Base-by-base conservation (phyloP, 2,113 vertebrate genomes). In the Pedetes capensis region DNA sequence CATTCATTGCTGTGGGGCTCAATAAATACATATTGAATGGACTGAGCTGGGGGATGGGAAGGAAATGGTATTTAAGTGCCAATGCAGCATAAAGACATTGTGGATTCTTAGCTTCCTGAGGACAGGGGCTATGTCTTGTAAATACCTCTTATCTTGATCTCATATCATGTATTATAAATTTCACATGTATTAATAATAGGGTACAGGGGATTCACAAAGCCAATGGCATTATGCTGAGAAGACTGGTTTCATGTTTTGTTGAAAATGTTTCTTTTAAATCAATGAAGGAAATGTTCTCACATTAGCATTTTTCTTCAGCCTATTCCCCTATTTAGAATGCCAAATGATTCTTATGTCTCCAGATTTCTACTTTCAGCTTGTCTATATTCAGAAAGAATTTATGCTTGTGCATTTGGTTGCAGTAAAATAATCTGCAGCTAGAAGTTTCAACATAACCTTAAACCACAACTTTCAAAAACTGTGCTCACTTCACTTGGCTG, bases 351-450 rank as follows among this genome's bases (percentile, higher is more conserved):
- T 78, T 81, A 57, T 61, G 86, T 91, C 86, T 92, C 91, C 49
- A 82, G 91, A 89, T 91, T 92, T 86, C 88, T 95, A 94, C 93
- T 95, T 94, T 95, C 85, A 95, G 74, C 71, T 92, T 94, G 13
- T 78, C 92, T 91, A 55, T 96, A 86, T 95, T 89, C 87, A 78
- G 89, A 82, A 96, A 94, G 44, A 89, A 59, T 82, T 78, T 95
- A 37, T 92, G 72, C 79, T 84, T 95, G 86, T 95, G 74, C 74
- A 71, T 32, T 92, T 85, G 63, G 85, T 85, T 85, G 39, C 12
- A 83, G 82, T 17, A 91, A 82, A 82, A 89, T 79, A 95, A 83
- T 82, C 63, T 75, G 81, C 32, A 34, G 22, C 20, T n/a, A 59
- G 66, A 93, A 79, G 18, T 88, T 95, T 96, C 44, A 82, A 89